Evolutionary conservation across 2,888 invertebrate species (phyloP), one percentile per base, ranked within the genome.

Genomic region (Halocaridina rubra): DNA sequence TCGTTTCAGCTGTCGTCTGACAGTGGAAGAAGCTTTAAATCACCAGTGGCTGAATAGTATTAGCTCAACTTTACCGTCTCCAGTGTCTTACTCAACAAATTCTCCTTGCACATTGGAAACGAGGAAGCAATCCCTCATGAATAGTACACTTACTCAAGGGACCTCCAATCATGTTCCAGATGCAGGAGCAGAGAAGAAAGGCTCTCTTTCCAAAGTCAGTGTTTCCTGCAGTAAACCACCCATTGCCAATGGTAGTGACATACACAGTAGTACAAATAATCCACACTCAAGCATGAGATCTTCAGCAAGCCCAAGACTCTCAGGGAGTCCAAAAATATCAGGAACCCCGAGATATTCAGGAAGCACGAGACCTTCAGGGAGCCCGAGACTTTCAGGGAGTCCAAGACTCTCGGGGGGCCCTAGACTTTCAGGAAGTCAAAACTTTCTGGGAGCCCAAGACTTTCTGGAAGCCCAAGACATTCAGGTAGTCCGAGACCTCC

Each of bases 1-100:
- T 32, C 2, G 16, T 59, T 77, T 4, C 77, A 85, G 85, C 13
- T 85, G 57, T 8, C 75, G 86, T 3, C 32, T 86, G 30, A 82
- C 82, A 0, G 86, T 86, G 5, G 64, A 80, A n/a, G 82, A 82
- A 33, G 86, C 86, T 0, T 32, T 86, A 16, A 24, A 81, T 22
- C 86, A 86, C 61, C 59, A 71, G 39, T 86, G 86, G 86, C 53
- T 86, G 1, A 82, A 29, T 22, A 76, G 59, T 4, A 13, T 74
- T 3, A 32, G 32, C n/a, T 16, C 72, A 4, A 46, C 76, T 7
- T 27, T 59, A 10, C 69, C 32, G 10, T 39, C 78, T 13, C 27
- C 59, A 7, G 8, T 29, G 10, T 24, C 7, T 27, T n/a, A n/a
- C 30, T 13, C 53, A 3, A 24, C 16, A 32, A 64, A 64, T 57